phyloP scores from a whole-genome alignment of 2,113 vertebrate genomes.

The Psophia crepitans region DNA sequence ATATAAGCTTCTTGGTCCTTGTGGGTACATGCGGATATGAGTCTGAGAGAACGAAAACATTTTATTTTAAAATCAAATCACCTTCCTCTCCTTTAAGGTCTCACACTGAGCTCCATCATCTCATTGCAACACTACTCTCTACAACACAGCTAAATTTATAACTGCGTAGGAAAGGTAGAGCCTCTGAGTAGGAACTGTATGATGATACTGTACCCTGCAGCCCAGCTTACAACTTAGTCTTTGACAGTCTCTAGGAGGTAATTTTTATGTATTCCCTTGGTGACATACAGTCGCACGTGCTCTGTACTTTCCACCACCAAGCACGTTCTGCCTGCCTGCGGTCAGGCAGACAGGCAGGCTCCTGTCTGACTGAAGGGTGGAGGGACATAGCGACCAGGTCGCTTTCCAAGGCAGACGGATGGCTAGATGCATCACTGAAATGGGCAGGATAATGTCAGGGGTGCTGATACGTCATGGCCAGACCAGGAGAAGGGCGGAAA shows the following conservation, averaged over 20 bases:
- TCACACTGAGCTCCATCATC: background rate
- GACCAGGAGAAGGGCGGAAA: background rate
- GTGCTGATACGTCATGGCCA: background rate
- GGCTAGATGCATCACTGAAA: background rate
- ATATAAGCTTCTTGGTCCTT: background rate
- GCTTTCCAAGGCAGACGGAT: background rate
- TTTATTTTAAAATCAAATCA: background rate
- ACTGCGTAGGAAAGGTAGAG: background rate
- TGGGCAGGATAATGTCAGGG: background rate
- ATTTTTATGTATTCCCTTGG: background rate
- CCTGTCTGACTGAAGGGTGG: background rate
- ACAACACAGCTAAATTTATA: background rate
- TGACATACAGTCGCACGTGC: background rate
- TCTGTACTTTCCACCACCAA: background rate
- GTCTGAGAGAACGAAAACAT: background rate
- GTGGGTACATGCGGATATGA: background rate
- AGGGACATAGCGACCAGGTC: background rate
- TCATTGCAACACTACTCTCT: rapidly evolving
- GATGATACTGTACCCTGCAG: background rate
- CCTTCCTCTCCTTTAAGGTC: background rate
- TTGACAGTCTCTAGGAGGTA: background rate
- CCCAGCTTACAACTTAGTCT: background rate
- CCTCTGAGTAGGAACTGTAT: background rate
- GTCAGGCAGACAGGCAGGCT: background rate
- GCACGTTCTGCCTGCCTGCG: background rate